phyloP scores from a whole-genome alignment of 2,888 invertebrate genomes.

The Phalangium opilio region DNA sequence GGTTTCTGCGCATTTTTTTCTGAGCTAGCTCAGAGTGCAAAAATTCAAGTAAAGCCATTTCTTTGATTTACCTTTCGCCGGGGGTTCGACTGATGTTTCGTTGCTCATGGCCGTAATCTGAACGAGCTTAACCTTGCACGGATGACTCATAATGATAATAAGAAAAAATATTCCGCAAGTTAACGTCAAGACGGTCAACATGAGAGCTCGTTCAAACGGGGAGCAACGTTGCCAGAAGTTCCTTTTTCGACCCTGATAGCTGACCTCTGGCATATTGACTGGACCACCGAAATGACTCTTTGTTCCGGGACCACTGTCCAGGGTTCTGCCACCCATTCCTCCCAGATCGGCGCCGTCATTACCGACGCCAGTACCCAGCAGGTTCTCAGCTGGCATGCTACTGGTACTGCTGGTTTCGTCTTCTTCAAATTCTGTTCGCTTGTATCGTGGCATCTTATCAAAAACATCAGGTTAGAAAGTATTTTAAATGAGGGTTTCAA shows the following conservation, averaged over 20 bases:
- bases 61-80: too few species aligned
- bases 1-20: too few species aligned
- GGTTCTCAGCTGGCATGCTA: constrained; percentile 20
- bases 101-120: too few species aligned
- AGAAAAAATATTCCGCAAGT: too few species aligned
- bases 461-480: too few species aligned
- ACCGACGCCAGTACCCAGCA: constrained; percentile 10
- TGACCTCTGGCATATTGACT: constrained; percentile 6
- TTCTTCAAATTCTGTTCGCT: constrained; percentile 23
- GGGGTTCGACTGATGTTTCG: too few species aligned
- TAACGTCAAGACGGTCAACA: constrained; percentile 4
- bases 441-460: constrained; percentile 19
- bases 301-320: not conserved
- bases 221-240: constrained; percentile 22
- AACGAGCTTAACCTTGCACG: too few species aligned
- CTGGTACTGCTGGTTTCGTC: constrained; percentile 23
- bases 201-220: constrained; percentile 20
- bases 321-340: not conserved
- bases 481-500: too few species aligned
- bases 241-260: constrained; percentile 13
- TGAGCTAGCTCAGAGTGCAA: too few species aligned
- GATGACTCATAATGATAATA: too few species aligned
- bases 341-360: not conserved
- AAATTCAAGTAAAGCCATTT: too few species aligned
- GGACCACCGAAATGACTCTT: not conserved